Conservation (phyloP, 2,113 vertebrate species). For the Apteryx mantelli region DNA sequence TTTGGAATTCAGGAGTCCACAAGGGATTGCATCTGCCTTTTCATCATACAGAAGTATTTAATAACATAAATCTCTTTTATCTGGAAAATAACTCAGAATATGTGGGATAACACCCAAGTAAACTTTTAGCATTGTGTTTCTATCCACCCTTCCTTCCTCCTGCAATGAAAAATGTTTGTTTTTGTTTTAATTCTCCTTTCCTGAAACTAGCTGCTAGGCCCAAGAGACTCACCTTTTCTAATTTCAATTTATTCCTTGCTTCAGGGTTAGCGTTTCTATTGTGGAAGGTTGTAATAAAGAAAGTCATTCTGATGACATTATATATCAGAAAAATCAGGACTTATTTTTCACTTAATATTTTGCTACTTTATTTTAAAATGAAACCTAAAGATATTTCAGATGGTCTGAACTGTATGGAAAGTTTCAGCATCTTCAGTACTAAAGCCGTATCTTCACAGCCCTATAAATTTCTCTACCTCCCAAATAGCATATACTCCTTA, state of each 20-base stretch:
- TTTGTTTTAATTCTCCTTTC: neutral
- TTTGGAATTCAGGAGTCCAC: neutral
- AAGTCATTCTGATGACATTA: neutral
- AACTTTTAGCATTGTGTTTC: neutral
- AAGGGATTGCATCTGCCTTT: slow-evolving; percentile 3
- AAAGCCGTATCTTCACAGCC: neutral
- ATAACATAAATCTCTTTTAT: slow-evolving; percentile 17
- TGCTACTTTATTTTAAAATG: neutral
- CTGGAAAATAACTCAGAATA: neutral
- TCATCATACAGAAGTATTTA: neutral
- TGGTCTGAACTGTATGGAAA: neutral
- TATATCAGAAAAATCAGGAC: neutral
- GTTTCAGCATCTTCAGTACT: neutral
- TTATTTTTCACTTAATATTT: neutral
- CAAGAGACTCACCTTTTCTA: neutral
- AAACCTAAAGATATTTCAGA: neutral
- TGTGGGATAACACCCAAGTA: neutral
- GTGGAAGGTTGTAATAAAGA: neutral
- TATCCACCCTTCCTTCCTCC: neutral
- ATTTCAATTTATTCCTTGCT: neutral
- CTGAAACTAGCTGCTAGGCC: neutral
- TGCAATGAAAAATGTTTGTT: neutral
- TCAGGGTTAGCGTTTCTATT: neutral
- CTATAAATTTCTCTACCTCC: neutral
- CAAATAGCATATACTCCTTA: neutral